Evolutionary conservation across 64 coral and sea anemone genomes (phyloP).

Genomic region (Montipora cactus): DNA sequence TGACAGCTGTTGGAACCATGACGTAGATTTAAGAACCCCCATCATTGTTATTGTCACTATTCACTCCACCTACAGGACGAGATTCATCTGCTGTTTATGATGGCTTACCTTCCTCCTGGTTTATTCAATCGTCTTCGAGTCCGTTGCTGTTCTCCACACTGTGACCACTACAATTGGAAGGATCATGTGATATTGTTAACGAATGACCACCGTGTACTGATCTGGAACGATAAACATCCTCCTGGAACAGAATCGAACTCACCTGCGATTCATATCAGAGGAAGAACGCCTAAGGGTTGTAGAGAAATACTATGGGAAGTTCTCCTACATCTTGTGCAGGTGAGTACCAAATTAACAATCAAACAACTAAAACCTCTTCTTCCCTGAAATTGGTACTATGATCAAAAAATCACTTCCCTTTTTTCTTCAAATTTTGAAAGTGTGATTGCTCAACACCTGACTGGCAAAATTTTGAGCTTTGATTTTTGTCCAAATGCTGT

Average conservation of each 20-base stretch:
- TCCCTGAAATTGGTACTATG: too few species aligned
- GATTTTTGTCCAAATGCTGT: too few species aligned
- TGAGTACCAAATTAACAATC: neutral
- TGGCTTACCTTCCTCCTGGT: slow-evolving; percentile 60
- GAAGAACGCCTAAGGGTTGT: slow-evolving; percentile 1
- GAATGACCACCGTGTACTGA: neutral
- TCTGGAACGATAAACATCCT: slow-evolving; percentile 14
- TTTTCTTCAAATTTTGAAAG: too few species aligned
- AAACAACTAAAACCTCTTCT: too few species aligned
- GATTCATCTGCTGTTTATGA: slow-evolving; percentile 46
- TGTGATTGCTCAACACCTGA: too few species aligned
- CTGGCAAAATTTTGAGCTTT: too few species aligned
- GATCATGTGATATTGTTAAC: slow-evolving; percentile 44
- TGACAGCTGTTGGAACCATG: too few species aligned
- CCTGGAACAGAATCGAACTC: slow-evolving; percentile 3
- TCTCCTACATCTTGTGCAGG: slow-evolving; percentile 54
- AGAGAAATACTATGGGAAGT: slow-evolving; percentile 35
- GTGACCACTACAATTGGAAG: slow-evolving; percentile 54
- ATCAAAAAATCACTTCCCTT: too few species aligned
- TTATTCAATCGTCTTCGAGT: slow-evolving; percentile 77
- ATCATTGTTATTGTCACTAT: neutral
- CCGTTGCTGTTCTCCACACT: slow-evolving; percentile 47
- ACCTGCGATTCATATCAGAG: slow-evolving; percentile 42
- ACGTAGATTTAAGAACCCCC: too few species aligned
- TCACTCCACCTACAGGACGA: slow-evolving; percentile 37